These are phyloP conservation scores for Drosophila kanapiae DNA, from an alignment of 1,140 invertebrate species.

Conservation along the genomic window DNA sequence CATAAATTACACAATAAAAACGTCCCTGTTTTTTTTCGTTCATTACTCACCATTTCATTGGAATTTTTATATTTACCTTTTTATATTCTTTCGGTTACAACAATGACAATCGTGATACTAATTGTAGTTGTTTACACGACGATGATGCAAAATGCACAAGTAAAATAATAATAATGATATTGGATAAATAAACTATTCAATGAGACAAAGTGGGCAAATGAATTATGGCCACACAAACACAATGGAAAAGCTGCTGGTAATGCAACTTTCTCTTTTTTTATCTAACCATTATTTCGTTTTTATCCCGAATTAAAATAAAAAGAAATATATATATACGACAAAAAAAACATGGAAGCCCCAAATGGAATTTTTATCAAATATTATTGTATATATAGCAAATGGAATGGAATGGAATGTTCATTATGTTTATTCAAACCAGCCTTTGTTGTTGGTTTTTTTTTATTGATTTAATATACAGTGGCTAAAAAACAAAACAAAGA, in stretches of 20 bases:
- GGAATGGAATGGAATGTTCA: constrained; percentile 53
- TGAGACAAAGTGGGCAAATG: constrained; percentile 41
- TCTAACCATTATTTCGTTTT: constrained; percentile 35
- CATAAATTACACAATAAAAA: constrained; percentile 47
- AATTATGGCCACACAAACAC: constrained; percentile 48
- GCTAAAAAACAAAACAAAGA: constrained; percentile 41
- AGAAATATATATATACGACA: constrained; percentile 1
- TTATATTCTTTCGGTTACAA: constrained; percentile 64
- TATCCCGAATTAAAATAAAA: constrained; percentile 8
- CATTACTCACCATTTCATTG: constrained; percentile 17
- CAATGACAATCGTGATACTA: constrained; percentile 84
- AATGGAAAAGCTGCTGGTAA: constrained; percentile 61
- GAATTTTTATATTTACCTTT: constrained; percentile 12
- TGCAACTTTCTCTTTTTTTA: constrained; percentile 22
- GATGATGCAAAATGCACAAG: constrained; percentile 81
- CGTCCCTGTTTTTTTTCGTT: constrained; percentile 24
- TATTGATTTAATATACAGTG: constrained; percentile 47
- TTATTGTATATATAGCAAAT: constrained; percentile 57
- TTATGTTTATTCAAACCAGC: constrained; percentile 52
- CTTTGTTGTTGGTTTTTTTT: constrained; percentile 34
- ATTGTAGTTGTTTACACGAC: constrained; percentile 84
- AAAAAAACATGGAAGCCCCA: constrained; percentile 21
- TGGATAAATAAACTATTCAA: constrained; percentile 67
- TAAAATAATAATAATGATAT: constrained; percentile 73
- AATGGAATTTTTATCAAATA: constrained; percentile 56